phyloP scores from a whole-genome alignment of 1,140 invertebrate species.

The Drosophila quadrilineata region DNA sequence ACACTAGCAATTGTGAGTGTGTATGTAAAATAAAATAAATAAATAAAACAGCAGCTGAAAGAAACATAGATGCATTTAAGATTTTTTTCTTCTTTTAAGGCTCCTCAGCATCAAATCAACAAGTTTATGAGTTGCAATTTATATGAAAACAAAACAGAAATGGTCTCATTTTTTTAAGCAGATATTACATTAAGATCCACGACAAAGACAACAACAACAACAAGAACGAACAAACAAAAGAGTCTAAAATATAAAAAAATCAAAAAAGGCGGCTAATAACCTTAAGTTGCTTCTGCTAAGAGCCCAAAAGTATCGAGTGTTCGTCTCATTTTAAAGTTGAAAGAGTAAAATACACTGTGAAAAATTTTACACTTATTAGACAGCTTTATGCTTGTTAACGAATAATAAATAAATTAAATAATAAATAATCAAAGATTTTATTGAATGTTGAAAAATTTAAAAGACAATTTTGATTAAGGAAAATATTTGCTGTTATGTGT shows the following conservation, averaged over 20 bases:
- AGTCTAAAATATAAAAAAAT: constrained; percentile 39
- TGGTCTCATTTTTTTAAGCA: not conserved
- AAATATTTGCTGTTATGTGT: not conserved
- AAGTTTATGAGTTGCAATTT: constrained; percentile 66
- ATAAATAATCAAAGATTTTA: not conserved
- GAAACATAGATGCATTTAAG: constrained; percentile 19
- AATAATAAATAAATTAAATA: not conserved
- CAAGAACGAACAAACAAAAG: constrained; percentile 33
- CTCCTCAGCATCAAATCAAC: constrained; percentile 38
- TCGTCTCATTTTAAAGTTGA: not conserved
- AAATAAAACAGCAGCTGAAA: constrained; percentile 28
- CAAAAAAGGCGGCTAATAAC: constrained; percentile 55
- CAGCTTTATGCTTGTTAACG: not conserved
- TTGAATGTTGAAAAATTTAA: not conserved
- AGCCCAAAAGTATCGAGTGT: not conserved
- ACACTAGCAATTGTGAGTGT: not conserved
- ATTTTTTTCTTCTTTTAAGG: too few species aligned
- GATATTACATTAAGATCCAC: constrained; percentile 45
- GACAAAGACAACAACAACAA: constrained; percentile 12
- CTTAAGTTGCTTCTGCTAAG: constrained; percentile 40
- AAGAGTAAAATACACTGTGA: constrained; percentile 20
- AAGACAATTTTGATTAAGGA: not conserved
- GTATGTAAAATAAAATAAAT: constrained; percentile 50
- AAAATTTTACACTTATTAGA: not conserved
- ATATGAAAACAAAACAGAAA: constrained; percentile 5